These are phyloP conservation scores for Myiothlypis coronata DNA, from an alignment of 2,797 vertebrate species.

Conservation along the genomic window DNA sequence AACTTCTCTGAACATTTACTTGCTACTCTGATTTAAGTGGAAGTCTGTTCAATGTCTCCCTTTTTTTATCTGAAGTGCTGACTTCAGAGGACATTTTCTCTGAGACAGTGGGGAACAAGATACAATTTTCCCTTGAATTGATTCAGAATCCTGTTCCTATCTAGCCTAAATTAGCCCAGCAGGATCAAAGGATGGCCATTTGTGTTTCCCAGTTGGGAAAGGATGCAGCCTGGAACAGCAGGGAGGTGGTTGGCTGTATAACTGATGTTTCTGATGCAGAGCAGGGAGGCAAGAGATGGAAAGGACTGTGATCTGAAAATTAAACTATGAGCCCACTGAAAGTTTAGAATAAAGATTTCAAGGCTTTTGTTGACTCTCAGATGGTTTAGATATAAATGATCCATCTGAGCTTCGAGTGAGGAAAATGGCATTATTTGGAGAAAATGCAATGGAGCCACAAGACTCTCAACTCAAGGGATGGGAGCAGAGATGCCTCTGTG, in stretches of 20 bases:
- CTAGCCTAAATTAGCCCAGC: background rate
- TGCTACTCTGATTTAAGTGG: background rate
- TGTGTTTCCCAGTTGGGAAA: background rate
- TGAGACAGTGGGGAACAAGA: background rate
- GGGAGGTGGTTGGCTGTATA: background rate
- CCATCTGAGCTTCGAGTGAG: background rate
- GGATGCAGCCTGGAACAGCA: fast-evolving
- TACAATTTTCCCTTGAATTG: background rate
- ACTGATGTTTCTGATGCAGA: background rate
- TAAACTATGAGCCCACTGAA: background rate
- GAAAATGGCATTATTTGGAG: background rate
- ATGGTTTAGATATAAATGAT: background rate
- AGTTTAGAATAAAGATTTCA: background rate
- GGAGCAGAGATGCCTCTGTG: background rate
- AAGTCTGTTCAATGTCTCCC: background rate
- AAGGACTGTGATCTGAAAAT: background rate
- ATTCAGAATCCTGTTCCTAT: background rate
- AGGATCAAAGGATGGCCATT: background rate
- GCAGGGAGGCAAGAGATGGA: background rate
- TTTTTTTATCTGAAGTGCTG: background rate
- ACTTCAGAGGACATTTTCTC: background rate
- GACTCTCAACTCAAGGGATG: background rate
- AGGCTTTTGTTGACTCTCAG: background rate
- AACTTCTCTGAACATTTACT: background rate
- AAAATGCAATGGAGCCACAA: background rate